These are phyloP conservation scores for Sarcophaga peregrina DNA, from an alignment of 1,140 invertebrate genomes.

Conservation along the genomic window DNA sequence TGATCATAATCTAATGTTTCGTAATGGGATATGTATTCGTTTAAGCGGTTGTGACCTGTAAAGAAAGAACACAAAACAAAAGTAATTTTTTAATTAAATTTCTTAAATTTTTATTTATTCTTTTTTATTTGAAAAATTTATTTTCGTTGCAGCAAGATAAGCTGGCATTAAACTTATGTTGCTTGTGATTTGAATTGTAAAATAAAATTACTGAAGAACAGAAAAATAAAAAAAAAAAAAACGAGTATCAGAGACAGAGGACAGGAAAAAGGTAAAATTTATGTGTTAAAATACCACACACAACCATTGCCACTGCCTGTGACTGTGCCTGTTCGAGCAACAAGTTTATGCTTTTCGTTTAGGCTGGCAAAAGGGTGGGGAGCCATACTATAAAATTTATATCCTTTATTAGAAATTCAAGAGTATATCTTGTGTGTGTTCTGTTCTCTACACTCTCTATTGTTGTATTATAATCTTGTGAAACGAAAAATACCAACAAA, in stretches of 20 bases:
- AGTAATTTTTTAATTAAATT: neutral
- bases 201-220: too few relatives aligned
- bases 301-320: too few relatives aligned
- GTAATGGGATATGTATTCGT: slow-evolving; percentile 94
- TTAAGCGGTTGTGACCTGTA: slow-evolving; percentile 75
- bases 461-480: too few relatives aligned
- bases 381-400: neutral
- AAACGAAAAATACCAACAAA: too few relatives aligned
- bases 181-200: neutral
- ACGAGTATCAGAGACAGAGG: too few relatives aligned
- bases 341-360: neutral
- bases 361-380: neutral
- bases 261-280: slow-evolving; percentile 13
- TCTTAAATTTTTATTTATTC: too few relatives aligned
- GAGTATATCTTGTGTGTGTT: too few relatives aligned
- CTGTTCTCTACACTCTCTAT: too few relatives aligned
- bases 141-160: neutral
- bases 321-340: neutral
- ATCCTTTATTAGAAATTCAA: neutral
- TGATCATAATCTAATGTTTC: slow-evolving; percentile 88
- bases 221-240: too few relatives aligned
- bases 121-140: too few relatives aligned
- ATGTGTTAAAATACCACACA: neutral
- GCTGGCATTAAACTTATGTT: neutral
- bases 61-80: slow-evolving; percentile 39